phyloP scores from a whole-genome alignment of 2,888 invertebrate genomes.

The Uropetala carovei region DNA sequence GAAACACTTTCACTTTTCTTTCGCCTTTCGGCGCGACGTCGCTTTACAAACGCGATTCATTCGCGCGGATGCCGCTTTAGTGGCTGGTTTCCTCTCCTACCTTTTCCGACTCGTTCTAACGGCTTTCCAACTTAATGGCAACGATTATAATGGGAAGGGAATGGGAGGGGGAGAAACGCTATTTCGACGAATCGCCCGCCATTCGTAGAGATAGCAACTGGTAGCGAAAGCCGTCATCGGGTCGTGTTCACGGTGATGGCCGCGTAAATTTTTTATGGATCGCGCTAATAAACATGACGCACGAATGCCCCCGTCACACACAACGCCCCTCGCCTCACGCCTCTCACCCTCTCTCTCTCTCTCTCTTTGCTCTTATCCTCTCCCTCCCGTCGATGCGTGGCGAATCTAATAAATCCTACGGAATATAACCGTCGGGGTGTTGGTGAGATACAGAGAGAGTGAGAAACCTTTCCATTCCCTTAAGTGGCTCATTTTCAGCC shows the following conservation, averaged over 20 bases:
- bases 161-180: neutral
- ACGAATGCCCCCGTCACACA: neutral
- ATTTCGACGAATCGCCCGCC: slow-evolving; percentile 7
- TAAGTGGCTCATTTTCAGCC: slow-evolving; percentile 1
- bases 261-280: neutral
- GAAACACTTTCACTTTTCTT: neutral
- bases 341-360: neutral
- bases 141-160: neutral
- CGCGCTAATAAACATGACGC: neutral
- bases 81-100: neutral
- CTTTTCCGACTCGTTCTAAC: neutral
- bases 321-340: neutral
- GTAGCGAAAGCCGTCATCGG: neutral
- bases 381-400: neutral
- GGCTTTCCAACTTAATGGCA: neutral
- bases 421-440: neutral
- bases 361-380: neutral
- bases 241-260: neutral
- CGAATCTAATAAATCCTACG: slow-evolving; percentile 11
- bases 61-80: neutral
- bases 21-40: neutral
- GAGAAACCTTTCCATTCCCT: neutral
- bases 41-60: neutral
- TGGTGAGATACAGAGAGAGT: neutral
- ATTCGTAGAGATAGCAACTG: neutral